Percentiles rank a stretch among this genome's conserved stretches.
Conservation (phyloP, 2,113 vertebrate genomes). For the Solea senegalensis region DNA sequence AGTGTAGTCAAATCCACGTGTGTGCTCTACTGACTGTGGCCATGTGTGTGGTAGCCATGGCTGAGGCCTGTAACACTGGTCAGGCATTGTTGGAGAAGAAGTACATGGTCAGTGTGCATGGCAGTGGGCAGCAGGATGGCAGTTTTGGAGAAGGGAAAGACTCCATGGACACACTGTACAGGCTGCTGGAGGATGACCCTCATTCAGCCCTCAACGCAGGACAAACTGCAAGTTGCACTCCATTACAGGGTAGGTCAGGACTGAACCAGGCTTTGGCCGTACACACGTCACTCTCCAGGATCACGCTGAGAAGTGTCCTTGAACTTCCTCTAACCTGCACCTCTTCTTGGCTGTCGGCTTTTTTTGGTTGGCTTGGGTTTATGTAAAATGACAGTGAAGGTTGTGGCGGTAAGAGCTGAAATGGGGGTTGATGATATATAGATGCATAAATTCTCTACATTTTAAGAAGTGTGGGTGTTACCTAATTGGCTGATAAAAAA, state of each 20-base stretch:
- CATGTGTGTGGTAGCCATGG: slow-evolving; percentile 58
- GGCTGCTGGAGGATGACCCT: slow-evolving; percentile 76
- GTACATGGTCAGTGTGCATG: slow-evolving; percentile 69
- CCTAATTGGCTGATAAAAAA: too few relatives aligned
- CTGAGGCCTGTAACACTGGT: slow-evolving; percentile 52
- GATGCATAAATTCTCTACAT: not conserved
- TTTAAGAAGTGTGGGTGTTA: too few relatives aligned
- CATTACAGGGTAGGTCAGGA: slow-evolving; percentile 71
- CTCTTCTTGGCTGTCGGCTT: slow-evolving; percentile 41
- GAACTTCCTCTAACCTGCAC: slow-evolving; percentile 6
- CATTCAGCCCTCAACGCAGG: slow-evolving; percentile 72
- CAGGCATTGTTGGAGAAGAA: slow-evolving; percentile 73
- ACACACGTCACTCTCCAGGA: not conserved
- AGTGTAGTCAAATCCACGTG: not conserved
- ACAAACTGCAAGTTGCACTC: slow-evolving; percentile 69
- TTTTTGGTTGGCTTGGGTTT: slow-evolving; percentile 8
- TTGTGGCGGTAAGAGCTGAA: slow-evolving; percentile 16
- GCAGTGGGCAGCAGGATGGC: slow-evolving; percentile 52
- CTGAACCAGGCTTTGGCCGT: not conserved
- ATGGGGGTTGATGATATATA: slow-evolving; percentile 21
- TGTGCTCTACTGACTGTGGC: slow-evolving; percentile 30
- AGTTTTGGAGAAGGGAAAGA: slow-evolving; percentile 64
- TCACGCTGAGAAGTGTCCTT: not conserved
- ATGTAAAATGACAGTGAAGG: slow-evolving; percentile 1
- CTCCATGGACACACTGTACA: slow-evolving; percentile 66